Base-by-base conservation (phyloP, 2,888 invertebrate species). In the Hemistola chrysoprasaria region DNA sequence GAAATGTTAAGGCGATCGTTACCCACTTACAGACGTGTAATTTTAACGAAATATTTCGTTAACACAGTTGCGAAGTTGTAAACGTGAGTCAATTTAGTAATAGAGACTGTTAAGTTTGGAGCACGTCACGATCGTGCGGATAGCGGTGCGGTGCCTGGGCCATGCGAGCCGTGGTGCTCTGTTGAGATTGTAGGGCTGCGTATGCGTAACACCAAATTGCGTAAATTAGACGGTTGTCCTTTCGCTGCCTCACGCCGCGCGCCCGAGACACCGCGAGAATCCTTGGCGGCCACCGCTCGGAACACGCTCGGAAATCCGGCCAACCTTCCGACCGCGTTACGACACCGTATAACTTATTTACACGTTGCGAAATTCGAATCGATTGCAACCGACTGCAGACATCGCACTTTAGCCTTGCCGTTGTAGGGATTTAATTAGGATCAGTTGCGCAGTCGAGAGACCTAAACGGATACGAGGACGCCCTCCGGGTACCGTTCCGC, bases 261-360 rank as follows among this genome's bases (percentile, higher is more conserved):
- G 78, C 64, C 74, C 81, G 70, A 79, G 77, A 76, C 75, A 71
- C 71, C 62, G 71, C 70, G 81, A 82, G 83, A 84, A 84, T 85
- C 85, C 85, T 84, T 80, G 80, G 85, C 81, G 84, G 85, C 81
- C 85, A 71, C 71, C 75, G 84, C 70, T 85, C 83, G 79, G 81
- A 83, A 80, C 83, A 78, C 79, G 85, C 83, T 84, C 87, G 87
- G 87, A 88, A 88, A 88, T 88, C 87, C 87, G 87, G 87, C 87
- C 87, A 87, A 87, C 87, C 87, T 87, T 87, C 87, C 87, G 86
- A 86, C 81, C 77, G 77, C 76, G 73, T 88, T 88, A 86, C 87
- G 79, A 87, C 87, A 88, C 78, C 73, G 79, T 78, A 78, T 84
- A 84, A 85, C 85, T 86, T 85, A 85, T 85, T 84, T 85, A 84